Conservation (phyloP, 2,113 vertebrate genomes). For the Lophura nycthemera region DNA sequence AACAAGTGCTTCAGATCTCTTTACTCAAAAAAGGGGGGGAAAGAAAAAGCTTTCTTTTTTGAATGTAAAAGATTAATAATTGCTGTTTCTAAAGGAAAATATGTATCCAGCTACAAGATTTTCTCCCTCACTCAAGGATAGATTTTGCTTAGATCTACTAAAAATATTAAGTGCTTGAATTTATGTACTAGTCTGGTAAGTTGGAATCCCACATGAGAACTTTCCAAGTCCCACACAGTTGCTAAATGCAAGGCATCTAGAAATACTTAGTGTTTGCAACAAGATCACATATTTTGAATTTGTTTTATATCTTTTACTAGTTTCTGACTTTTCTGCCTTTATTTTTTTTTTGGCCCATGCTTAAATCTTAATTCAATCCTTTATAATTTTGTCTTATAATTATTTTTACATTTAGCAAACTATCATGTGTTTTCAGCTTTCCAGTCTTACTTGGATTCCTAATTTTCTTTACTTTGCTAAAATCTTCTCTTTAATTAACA, state of each 20-base stretch:
- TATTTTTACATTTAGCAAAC: neutral
- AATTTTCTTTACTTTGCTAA: neutral
- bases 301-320: neutral
- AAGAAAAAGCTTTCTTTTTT: neutral
- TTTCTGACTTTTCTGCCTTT: neutral
- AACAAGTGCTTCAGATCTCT: neutral
- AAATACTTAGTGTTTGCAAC: neutral
- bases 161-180: neutral
- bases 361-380: neutral
- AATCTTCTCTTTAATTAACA: neutral
- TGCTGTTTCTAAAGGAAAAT: neutral
- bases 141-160: neutral
- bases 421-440: neutral
- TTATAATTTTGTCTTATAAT: neutral
- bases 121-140: neutral
- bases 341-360: neutral
- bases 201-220: neutral
- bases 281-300: neutral
- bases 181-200: neutral
- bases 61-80: neutral
- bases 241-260: neutral
- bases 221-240: neutral
- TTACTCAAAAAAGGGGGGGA: neutral
- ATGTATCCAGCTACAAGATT: neutral
- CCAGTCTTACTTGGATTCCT: neutral